Percentiles rank a stretch among this genome's conserved stretches.
Evolutionary conservation across 1,140 invertebrate species (phyloP).

Genomic region (Pantala flavescens): DNA sequence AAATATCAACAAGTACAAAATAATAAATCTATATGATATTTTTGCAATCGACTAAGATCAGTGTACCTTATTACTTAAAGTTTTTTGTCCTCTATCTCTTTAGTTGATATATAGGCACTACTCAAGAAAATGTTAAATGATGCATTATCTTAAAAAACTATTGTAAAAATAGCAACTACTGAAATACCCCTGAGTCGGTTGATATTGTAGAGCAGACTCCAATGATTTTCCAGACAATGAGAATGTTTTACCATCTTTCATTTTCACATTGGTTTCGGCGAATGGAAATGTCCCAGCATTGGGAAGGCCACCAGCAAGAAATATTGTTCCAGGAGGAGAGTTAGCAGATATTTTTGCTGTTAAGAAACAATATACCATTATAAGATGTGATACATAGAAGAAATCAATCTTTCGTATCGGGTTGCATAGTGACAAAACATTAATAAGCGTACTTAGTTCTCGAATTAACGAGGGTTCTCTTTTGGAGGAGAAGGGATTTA

Average conservation of each 20-base stretch:
- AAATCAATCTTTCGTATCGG: no score
- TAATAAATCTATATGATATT: not conserved
- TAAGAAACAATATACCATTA: constrained; percentile 11
- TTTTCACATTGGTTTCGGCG: constrained; percentile 47
- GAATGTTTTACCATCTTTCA: constrained; percentile 47
- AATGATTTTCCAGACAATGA: constrained; percentile 46
- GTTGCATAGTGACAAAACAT: constrained; percentile 21
- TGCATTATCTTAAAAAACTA: no score
- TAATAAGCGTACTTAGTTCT: constrained; percentile 28
- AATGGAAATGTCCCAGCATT: constrained; percentile 68
- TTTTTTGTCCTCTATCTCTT: no score
- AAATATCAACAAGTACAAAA: not conserved
- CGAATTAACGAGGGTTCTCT: constrained; percentile 31
- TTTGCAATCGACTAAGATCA: no score
- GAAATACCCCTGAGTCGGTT: constrained; percentile 55
- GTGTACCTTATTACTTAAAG: no score
- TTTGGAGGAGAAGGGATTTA: constrained; percentile 25
- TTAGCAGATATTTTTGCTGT: constrained; percentile 29
- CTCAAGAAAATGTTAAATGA: no score
- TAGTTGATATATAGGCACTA: no score
- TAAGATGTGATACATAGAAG: no score
- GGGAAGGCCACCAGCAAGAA: constrained; percentile 42
- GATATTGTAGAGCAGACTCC: constrained; percentile 57
- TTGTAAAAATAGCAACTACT: no score
- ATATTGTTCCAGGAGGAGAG: constrained; percentile 33